These are phyloP conservation scores for Venusia cambrica DNA, from an alignment of 2,888 invertebrate genomes.

Conservation along the genomic window DNA sequence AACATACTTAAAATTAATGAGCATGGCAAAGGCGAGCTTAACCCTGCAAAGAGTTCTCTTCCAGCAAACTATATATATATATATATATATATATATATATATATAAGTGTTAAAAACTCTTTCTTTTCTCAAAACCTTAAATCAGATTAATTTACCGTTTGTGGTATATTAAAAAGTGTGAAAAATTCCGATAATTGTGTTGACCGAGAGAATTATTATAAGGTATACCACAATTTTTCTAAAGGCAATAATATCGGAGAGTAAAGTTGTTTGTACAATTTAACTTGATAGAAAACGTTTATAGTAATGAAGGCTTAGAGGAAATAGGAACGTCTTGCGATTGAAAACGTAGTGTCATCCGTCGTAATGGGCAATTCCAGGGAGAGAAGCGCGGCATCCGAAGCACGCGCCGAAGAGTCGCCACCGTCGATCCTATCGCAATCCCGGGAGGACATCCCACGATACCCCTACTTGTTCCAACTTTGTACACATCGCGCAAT, in stretches of 20 bases:
- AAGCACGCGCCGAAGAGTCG: conserved; percentile 74
- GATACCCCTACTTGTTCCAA: conserved; percentile 41
- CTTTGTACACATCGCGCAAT: conserved; percentile 34
- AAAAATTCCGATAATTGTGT: conserved; percentile 28
- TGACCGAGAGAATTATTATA: conserved; percentile 25
- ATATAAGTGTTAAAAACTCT: too few species aligned
- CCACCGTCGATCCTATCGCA: conserved; percentile 69
- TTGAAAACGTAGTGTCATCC: conserved; percentile 72
- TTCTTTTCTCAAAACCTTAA: too few species aligned
- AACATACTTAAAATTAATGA: too few species aligned
- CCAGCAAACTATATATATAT: too few species aligned
- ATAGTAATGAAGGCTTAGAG: conserved; percentile 67
- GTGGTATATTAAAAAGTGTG: conserved; percentile 27
- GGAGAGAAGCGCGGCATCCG: conserved; percentile 55
- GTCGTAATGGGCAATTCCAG: conserved; percentile 72
- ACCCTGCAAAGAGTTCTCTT: too few species aligned
- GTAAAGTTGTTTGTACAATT: conserved; percentile 59
- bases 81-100: too few species aligned
- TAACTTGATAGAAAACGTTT: conserved; percentile 67
- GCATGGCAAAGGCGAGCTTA: too few species aligned
- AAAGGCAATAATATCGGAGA: conserved; percentile 47
- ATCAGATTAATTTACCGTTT: too few species aligned
- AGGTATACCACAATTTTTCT: conserved; percentile 37
- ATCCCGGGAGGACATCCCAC: conserved; percentile 54
- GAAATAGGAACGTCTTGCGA: conserved; percentile 53